Percentiles rank a stretch among this genome's conserved stretches.
These are phyloP conservation scores for Crotalus tigris DNA, from an alignment of 2,113 vertebrate genomes.

Conservation along the genomic window DNA sequence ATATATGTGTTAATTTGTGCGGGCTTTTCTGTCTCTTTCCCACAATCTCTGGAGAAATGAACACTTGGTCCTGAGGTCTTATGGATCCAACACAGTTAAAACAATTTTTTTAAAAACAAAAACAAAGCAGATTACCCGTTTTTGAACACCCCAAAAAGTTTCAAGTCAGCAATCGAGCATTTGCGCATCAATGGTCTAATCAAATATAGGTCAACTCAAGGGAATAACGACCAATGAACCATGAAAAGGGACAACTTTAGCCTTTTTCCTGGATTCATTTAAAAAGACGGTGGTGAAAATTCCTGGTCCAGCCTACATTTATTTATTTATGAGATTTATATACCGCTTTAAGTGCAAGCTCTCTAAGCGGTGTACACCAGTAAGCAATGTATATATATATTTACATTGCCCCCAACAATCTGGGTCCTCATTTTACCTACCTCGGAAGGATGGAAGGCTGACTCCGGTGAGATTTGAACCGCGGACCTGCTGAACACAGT, in stretches of 20 bases:
- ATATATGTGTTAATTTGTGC: not conserved
- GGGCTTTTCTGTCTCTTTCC: not conserved
- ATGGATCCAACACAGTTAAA: not conserved
- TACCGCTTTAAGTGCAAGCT: too few relatives aligned
- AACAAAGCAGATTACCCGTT: not conserved
- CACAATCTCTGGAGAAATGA: not conserved
- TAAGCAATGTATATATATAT: too few relatives aligned
- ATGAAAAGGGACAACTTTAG: not conserved
- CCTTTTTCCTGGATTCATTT: not conserved
- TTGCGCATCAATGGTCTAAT: not conserved
- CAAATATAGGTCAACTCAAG: not conserved
- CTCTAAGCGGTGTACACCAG: too few relatives aligned
- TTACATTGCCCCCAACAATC: too few relatives aligned
- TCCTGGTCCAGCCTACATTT: too few relatives aligned
- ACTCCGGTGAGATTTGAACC: too few relatives aligned
- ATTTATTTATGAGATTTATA: too few relatives aligned
- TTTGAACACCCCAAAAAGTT: not conserved
- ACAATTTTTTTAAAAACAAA: not conserved
- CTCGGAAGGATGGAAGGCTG: too few relatives aligned
- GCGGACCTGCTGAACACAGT: too few relatives aligned
- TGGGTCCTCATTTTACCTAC: too few relatives aligned
- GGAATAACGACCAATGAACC: not conserved
- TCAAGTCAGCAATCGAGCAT: not conserved
- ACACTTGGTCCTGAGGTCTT: not conserved
- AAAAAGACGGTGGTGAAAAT: too few relatives aligned